A percentile compares a stretch with the other conserved stretches of the same genome.
Evolutionary conservation across 1,140 invertebrate genomes (phyloP).

Genomic region (Elymnias hypermnestra): DNA sequence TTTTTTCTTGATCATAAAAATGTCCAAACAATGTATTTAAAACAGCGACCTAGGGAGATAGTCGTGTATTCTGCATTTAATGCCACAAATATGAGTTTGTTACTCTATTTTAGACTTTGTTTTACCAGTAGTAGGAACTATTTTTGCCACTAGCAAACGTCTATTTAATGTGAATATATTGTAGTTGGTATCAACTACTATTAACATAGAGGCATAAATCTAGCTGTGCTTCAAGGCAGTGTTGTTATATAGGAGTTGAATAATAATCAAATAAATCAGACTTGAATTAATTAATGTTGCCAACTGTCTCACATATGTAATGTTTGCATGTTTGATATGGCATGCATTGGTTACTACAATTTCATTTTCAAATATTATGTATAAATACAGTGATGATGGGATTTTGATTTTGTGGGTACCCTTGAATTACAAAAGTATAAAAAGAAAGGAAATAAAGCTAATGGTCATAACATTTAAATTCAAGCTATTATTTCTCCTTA

Average conservation of each 20-base stretch:
- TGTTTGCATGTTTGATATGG: constrained; percentile 6
- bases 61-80: constrained; percentile 10
- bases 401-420: too few species aligned
- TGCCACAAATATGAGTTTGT: too few species aligned
- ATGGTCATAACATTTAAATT: too few species aligned
- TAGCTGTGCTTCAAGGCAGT: constrained; percentile 33
- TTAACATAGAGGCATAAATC: constrained; percentile 61
- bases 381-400: too few species aligned
- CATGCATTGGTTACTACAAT: background rate
- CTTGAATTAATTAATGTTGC: constrained; percentile 51
- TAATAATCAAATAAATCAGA: constrained; percentile 63
- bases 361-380: background rate
- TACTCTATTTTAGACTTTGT: too few species aligned
- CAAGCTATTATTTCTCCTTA: too few species aligned
- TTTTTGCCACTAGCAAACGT: too few species aligned
- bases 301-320: constrained; percentile 29
- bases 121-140: too few species aligned
- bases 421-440: too few species aligned
- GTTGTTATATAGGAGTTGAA: constrained; percentile 36
- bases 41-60: constrained; percentile 11
- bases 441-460: too few species aligned
- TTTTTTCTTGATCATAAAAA: constrained; percentile 25
- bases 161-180: constrained; percentile 35
- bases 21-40: constrained; percentile 1
- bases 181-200: constrained; percentile 31